Evolutionary conservation across 2,797 vertebrate species (phyloP), one percentile per base, ranked within the genome.

Genomic region (Ceryle rudis): DNA sequence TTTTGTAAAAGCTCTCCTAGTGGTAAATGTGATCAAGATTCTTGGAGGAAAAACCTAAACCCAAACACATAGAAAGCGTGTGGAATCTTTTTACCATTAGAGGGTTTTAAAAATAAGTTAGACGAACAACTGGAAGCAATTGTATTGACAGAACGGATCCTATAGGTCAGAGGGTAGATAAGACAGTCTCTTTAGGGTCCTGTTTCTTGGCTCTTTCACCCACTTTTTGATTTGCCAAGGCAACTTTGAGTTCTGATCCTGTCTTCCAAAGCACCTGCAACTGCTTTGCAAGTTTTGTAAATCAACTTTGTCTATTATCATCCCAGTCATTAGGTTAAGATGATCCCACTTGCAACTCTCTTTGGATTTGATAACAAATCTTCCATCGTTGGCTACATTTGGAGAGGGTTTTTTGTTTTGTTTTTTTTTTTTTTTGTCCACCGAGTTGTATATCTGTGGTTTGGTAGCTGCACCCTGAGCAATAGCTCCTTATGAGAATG

Each of bases 361-460:
- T 52, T 26, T 2, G 1, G 31, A 25, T 61, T 22, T 72, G 44
- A 26, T 51, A 55, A 41, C 16, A 61, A 86, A 62, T 78, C 19
- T 66, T 49, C 22, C 14, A 22, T 10, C 42, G 10, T 18, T 26
- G 66, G n/a, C 26, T 72, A 4, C 33, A 12, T 42, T 54, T 74
- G 47, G 74, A 78, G 33, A 73, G 17, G 19, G 57, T 4, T 70
- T 39, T 39, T 39, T 39, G 11, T 39, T 39, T 39, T 39, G 37
- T 37, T 37, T 37, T 37, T 37, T 37, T 39, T 64, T 73, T 26
- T 51, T 25, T 25, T 49, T 69, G 69, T 64, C 49, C 39, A 18
- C 26, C 0, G 0, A 33, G 17, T 66, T 66, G 33, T 39, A 46
- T 12, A 11, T 18, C 42, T 0, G 0, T 74, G 73, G 17, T 78